Evolutionary conservation across 2,113 vertebrate species (phyloP).

Genomic region (Ursus arctos): DNA sequence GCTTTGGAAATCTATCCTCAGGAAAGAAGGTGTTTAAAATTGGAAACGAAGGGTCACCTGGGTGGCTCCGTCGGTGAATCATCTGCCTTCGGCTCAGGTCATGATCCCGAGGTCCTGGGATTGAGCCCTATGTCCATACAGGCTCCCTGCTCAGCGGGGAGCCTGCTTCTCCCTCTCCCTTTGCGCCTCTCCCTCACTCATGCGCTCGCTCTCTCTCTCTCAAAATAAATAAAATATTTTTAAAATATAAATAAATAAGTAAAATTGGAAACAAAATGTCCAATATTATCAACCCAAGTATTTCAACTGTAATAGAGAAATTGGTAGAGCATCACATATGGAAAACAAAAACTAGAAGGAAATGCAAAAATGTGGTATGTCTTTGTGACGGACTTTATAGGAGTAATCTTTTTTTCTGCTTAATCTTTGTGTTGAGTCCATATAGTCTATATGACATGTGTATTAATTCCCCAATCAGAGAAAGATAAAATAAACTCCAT

Average conservation of each 20-base stretch:
- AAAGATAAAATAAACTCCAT: neutral
- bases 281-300: neutral
- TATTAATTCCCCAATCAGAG: neutral
- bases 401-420: neutral
- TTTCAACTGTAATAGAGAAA: conserved; percentile 18
- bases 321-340: neutral
- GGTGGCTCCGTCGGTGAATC: too few relatives aligned
- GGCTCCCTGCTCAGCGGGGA: too few relatives aligned
- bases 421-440: neutral
- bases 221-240: too few relatives aligned
- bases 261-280: neutral
- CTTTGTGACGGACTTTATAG: neutral
- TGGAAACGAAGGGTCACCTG: neutral
- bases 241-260: too few relatives aligned
- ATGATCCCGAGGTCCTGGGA: too few relatives aligned
- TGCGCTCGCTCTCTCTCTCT: too few relatives aligned
- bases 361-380: neutral
- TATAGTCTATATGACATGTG: neutral
- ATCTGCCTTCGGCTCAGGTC: too few relatives aligned
- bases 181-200: too few relatives aligned
- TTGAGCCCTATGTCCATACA: too few relatives aligned
- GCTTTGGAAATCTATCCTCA: neutral
- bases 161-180: too few relatives aligned
- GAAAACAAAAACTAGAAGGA: neutral
- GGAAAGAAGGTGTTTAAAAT: neutral